phyloP scores from a whole-genome alignment of 2,888 invertebrate species.

The Colostygia pectinataria region DNA sequence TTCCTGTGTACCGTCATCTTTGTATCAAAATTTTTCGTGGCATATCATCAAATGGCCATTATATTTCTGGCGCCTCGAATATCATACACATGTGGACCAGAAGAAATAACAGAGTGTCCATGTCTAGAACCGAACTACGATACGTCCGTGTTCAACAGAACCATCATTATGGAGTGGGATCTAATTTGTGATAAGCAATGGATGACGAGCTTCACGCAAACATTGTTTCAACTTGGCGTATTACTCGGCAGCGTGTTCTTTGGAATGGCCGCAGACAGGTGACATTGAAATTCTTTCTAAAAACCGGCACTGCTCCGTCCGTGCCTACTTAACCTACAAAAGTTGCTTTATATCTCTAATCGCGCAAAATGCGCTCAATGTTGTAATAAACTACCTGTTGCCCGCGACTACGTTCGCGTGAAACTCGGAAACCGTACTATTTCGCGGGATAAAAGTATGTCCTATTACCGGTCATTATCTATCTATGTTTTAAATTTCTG shows the following conservation, averaged over 20 bases:
- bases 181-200: constrained; percentile 86
- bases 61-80: constrained; percentile 58
- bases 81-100: constrained; percentile 40
- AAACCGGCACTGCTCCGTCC: background rate
- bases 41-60: constrained; percentile 63
- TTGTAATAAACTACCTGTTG: no score
- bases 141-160: constrained; percentile 85
- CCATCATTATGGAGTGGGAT: constrained; percentile 89
- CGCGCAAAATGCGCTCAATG: no score
- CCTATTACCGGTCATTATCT: no score
- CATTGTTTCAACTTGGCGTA: constrained; percentile 89
- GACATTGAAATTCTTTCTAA: constrained; percentile 48
- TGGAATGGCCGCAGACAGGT: constrained; percentile 90
- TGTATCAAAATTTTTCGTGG: constrained; percentile 55
- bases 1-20: constrained; percentile 51
- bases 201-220: constrained; percentile 87
- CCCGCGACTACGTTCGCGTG: no score
- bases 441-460: no score
- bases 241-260: constrained; percentile 88
- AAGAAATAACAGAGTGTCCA: constrained; percentile 36
- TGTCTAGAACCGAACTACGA: constrained; percentile 79
- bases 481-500: no score
- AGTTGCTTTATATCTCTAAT: no score
- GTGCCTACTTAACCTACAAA: background rate
- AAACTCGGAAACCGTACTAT: no score